Evolutionary conservation across 1,140 invertebrate species (phyloP), one percentile per base, ranked within the genome.

Genomic region (Laupala kohalensis): DNA sequence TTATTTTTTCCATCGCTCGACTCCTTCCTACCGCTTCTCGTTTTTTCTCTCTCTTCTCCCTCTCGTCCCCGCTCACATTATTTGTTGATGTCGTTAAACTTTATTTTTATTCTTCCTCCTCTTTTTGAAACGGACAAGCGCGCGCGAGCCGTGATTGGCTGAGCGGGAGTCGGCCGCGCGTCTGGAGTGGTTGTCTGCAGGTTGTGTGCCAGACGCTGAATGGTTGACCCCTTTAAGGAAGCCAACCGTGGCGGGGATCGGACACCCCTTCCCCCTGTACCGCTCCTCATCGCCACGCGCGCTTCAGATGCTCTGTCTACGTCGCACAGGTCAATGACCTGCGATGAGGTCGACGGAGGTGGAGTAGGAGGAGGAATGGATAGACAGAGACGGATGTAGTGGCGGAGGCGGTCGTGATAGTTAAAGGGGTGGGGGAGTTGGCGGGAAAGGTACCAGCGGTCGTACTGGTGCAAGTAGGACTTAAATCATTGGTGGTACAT

Each of bases 181-280:
- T 26, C 25, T 68, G 26, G 67, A 68, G 67, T 68, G 67, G 67
- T 29, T 68, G 67, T 5, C 67, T 5, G 25, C 67, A 26, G 67
- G 25, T 29, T 29, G 67, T 68, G 67, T 68, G 67, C 25, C 67
- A 19, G 67, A 12, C 67, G 26, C 13, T 68, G 67, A 68, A 25
- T 68, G 67, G 67, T 68, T 68, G 67, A 68, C 67, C 67, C 29
- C 67, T 68, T 68, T 68, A 68, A 26, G 67, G 67, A 68, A 68
- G 29, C 67, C 67, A 68, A 68, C 67, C 67, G 67, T 25, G 67
- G 67, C 24, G 67, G 25, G 67, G 27, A 29, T 23, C 29, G 19
- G 9, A 19, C 67, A 19, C 67, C 67, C 25, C 67, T 25, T 13
- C 37, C 9, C 25, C 4, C 9, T n/a, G 25, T 5, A 4, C 3